phyloP scores from a whole-genome alignment of 2,888 invertebrate species.

The Danaus chrysippus region DNA sequence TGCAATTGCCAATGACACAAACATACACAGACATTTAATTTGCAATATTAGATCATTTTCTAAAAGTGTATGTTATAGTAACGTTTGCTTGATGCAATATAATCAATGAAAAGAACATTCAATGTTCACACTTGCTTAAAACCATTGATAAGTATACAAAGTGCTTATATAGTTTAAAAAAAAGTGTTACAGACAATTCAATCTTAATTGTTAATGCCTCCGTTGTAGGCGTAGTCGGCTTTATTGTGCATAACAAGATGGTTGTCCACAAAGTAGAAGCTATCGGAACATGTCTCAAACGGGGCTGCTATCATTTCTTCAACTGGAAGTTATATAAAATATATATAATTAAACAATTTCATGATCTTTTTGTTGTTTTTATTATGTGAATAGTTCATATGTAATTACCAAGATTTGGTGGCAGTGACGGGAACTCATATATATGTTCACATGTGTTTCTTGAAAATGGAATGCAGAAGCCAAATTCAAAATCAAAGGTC shows the following conservation, averaged over 20 bases:
- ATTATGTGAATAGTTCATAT: slow-evolving; percentile 7
- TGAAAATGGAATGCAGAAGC: slow-evolving; percentile 98
- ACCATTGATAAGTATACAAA: neutral
- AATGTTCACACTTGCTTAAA: slow-evolving; percentile 1
- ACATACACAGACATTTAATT: neutral
- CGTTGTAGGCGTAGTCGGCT: slow-evolving; percentile 98
- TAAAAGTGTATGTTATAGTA: neutral
- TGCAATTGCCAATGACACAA: no score
- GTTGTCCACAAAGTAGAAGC: slow-evolving; percentile 99
- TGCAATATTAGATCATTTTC: neutral
- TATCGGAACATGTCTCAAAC: slow-evolving; percentile 98
- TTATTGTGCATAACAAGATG: slow-evolving; percentile 99
- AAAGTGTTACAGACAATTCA: neutral
- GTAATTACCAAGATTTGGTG: slow-evolving; percentile 88
- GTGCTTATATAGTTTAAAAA: neutral
- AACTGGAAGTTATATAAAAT: slow-evolving; percentile 80
- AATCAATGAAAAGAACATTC: neutral
- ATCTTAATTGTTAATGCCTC: slow-evolving; percentile 79
- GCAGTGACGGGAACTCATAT: slow-evolving; percentile 96
- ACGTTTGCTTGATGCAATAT: neutral
- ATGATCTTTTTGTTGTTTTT: neutral
- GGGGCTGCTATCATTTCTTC: slow-evolving; percentile 98
- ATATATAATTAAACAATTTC: slow-evolving; percentile 12
- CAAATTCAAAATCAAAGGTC: slow-evolving; percentile 99
- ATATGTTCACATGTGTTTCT: slow-evolving; percentile 99